Conservation (phyloP, 2,113 vertebrate genomes). For the Muntiacus reevesi region DNA sequence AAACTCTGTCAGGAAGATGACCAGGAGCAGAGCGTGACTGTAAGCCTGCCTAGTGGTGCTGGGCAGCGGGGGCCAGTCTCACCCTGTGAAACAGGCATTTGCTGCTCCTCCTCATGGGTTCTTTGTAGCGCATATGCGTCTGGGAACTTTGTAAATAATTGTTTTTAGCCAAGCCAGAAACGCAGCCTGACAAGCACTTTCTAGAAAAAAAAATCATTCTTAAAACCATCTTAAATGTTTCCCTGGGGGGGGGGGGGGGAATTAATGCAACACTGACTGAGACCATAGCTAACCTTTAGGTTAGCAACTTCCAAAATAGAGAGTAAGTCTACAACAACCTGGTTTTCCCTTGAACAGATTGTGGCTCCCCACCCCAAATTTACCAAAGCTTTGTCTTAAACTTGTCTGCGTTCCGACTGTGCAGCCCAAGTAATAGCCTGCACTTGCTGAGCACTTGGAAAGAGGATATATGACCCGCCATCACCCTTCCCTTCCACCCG, state of each 20-base stretch:
- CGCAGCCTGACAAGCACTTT: neutral
- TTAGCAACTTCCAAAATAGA: neutral
- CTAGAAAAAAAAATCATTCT: neutral
- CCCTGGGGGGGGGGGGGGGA: neutral
- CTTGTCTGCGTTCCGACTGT: neutral
- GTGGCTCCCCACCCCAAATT: neutral
- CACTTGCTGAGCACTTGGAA: neutral
- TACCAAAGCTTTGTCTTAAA: neutral
- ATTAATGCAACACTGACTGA: neutral
- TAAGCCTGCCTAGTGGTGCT: neutral
- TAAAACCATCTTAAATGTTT: neutral
- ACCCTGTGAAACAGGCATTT: neutral
- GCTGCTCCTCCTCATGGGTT: neutral
- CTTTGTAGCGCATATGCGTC: neutral
- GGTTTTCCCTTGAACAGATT: neutral
- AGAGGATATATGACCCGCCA: rapidly evolving
- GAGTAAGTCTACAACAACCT: neutral
- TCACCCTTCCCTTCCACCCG: neutral
- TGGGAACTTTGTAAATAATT: neutral
- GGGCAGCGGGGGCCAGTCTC: neutral
- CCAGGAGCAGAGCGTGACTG: neutral
- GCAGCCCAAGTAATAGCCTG: neutral
- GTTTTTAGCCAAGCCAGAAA: neutral
- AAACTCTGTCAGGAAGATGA: neutral
- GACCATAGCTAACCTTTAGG: neutral